Evolutionary conservation across 2,113 vertebrate genomes (phyloP).

Genomic region (Macquaria australasica): DNA sequence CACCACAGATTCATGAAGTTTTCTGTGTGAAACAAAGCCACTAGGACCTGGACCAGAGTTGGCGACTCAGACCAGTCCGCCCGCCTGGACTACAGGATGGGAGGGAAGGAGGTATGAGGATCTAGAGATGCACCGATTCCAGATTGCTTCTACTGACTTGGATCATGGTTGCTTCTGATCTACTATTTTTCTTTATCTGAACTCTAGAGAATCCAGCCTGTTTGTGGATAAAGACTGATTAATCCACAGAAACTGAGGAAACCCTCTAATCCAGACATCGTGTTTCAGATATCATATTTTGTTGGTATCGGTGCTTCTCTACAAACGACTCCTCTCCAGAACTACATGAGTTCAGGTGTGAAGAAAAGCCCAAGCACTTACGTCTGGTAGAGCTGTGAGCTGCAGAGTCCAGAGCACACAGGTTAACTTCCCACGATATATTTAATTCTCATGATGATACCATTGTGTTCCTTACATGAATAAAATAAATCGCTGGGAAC

Average conservation of each 20-base stretch:
- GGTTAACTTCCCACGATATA: background rate
- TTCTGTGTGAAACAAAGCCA: constrained; percentile 5
- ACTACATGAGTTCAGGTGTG: constrained; percentile 1
- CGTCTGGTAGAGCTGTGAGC: constrained; percentile 67
- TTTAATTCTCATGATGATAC: background rate
- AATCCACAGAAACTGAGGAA: background rate
- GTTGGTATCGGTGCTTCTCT: constrained; percentile 42
- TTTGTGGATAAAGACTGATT: background rate
- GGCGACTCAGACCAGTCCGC: background rate
- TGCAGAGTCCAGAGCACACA: constrained; percentile 62
- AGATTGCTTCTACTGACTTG: background rate
- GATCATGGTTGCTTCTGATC: background rate
- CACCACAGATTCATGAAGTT: background rate
- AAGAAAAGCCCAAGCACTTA: constrained; percentile 68
- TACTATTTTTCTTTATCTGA: background rate
- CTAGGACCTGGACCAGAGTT: background rate
- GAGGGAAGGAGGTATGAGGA: constrained; percentile 2
- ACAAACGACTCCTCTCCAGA: constrained; percentile 28
- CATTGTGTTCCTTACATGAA: no score
- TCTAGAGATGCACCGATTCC: constrained; percentile 45
- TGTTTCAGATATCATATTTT: background rate
- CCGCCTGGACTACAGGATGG: constrained; percentile 13
- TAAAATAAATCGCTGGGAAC: background rate
- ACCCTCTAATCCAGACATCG: background rate
- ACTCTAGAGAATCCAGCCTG: background rate